These are phyloP conservation scores for Epinotia brunnichana DNA, from an alignment of 2,888 invertebrate genomes.

Conservation along the genomic window DNA sequence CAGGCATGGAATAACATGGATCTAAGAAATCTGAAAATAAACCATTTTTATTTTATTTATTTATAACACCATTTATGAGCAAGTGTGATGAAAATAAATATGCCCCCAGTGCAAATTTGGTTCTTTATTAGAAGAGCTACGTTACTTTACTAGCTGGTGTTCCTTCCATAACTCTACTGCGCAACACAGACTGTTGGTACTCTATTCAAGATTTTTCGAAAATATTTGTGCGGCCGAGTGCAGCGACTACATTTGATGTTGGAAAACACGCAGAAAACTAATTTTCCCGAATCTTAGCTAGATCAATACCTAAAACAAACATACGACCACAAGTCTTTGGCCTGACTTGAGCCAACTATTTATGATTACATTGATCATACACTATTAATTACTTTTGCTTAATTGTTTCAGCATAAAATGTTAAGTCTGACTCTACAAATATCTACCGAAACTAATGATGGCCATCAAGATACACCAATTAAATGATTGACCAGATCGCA, in stretches of 20 bases:
- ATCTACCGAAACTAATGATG: not conserved
- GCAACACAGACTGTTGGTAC: too few relatives aligned
- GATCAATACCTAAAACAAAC: not conserved
- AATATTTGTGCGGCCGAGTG: not conserved
- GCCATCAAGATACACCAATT: slow-evolving; percentile 4
- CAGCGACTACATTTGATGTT: not conserved
- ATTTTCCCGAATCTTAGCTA: not conserved
- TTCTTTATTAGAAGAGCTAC: too few relatives aligned
- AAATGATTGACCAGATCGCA: slow-evolving; percentile 10
- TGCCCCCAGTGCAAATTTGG: too few relatives aligned
- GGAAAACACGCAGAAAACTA: not conserved
- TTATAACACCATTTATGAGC: too few relatives aligned
- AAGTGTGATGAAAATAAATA: too few relatives aligned
- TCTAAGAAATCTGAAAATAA: too few relatives aligned
- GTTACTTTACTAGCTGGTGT: too few relatives aligned
- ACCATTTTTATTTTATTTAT: too few relatives aligned
- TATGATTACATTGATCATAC: too few relatives aligned
- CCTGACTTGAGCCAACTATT: not conserved
- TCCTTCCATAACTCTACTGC: too few relatives aligned
- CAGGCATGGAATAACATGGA: too few relatives aligned
- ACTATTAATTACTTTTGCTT: too few relatives aligned
- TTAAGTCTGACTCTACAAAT: not conserved
- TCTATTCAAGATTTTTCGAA: not conserved
- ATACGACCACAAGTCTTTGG: not conserved
- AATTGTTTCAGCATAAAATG: not conserved